Percentiles rank a stretch among this genome's conserved stretches.
Conservation (phyloP, 2,888 invertebrate genomes). For the Gerris lacustris region DNA sequence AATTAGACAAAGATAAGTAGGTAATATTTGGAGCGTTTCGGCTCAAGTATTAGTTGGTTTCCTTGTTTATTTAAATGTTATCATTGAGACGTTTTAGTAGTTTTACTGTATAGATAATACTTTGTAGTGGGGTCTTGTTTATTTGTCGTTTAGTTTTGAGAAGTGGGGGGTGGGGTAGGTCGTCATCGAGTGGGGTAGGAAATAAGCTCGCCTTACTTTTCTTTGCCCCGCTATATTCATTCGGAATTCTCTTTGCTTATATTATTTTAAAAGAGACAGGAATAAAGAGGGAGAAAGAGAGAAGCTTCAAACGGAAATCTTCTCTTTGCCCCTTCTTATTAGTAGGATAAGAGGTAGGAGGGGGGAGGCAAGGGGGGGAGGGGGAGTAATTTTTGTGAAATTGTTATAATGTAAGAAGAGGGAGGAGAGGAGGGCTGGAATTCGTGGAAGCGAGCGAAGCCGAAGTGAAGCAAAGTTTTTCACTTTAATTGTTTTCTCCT, state of each 20-base stretch:
- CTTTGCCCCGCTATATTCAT: background rate
- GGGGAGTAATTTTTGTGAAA: constrained; percentile 7
- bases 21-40: no score
- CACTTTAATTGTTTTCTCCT: constrained; percentile 29
- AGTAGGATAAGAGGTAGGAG: constrained; percentile 21
- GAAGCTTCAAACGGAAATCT: background rate
- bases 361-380: constrained; percentile 35
- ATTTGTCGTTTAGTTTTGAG: no score
- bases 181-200: no score
- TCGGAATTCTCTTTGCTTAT: background rate
- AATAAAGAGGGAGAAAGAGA: constrained; percentile 20
- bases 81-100: no score
- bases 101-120: no score
- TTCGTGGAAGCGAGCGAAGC: background rate
- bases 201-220: no score
- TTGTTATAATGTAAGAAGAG: background rate
- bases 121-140: no score
- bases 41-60: no score
- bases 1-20: no score
- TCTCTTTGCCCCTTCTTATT: background rate
- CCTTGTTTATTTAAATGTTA: no score
- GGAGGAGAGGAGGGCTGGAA: background rate
- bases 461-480: constrained; percentile 21
- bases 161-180: no score
- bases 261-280: constrained; percentile 14